Base-by-base conservation (phyloP, 2,888 invertebrate species). In the Pyrgus malvae region DNA sequence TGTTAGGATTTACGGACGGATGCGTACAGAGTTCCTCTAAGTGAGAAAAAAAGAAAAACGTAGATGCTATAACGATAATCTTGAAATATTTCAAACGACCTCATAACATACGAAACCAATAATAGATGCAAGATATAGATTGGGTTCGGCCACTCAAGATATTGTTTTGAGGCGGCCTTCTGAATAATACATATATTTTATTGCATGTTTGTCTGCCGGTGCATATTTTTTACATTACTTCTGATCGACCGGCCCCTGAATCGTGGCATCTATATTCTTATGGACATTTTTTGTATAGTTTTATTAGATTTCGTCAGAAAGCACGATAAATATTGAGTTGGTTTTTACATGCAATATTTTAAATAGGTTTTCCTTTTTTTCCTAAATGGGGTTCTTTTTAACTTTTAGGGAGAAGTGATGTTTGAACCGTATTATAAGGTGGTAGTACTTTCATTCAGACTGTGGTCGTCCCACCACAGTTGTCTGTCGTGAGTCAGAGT, bases 121-220 rank as follows among this genome's bases (percentile, higher is more conserved):
- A 60, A 63, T 46, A 49, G 56, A 58, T 58, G 8, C 11, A 25
- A 17, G 16, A 33, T 46, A 33, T 37, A 45, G 40, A 54, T 60
- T 56, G 65, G 58, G 51, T 37, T 58, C 60, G 53, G 55, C 44
- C 48, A 71, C 67, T 56, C 56, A 45, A 53, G 76, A 75, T 83
- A 86, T 84, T 86, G 84, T 82, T 84, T 81, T 74, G 74, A 69
- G 73, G 68, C 68, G 67, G 40, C 66, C 75, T 69, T 60, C 66
- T 88, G 88, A 86, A 88, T 88, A 86, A 88, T 76, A 83, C 83
- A 87, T 85, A 69, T 70, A 74, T 78, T 79, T 79, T 83, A 80
- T 82, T 74, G 77, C 78, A 80, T 81, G 79, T 83, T 76, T 72
- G 73, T 73, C 73, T 65, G 62, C 60, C 67, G 80, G 76, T 84